Evolutionary conservation across 2,888 invertebrate genomes (phyloP).

Genomic region (Phortica magna): DNA sequence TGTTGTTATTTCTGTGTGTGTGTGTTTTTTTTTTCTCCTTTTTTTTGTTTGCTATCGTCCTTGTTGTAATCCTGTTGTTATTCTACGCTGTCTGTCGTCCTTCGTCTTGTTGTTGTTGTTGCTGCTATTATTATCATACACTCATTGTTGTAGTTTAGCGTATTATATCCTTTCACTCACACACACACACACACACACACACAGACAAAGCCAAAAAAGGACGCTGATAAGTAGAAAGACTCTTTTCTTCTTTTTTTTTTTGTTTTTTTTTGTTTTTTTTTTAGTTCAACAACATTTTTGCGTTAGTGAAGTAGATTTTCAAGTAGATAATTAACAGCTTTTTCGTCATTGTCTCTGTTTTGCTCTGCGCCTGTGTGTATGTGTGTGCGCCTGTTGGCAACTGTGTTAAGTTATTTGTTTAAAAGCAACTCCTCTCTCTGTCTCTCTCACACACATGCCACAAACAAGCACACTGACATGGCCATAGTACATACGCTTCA

Average conservation of each 20-base stretch:
- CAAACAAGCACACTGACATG: neutral
- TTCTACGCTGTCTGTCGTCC: neutral
- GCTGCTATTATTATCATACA: slow-evolving; percentile 26
- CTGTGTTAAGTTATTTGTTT: slow-evolving; percentile 19
- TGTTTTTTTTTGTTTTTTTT: neutral
- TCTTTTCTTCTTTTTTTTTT: neutral
- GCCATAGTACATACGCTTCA: neutral
- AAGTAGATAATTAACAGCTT: slow-evolving; percentile 35
- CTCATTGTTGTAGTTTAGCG: slow-evolving; percentile 29
- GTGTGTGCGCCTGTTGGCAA: neutral
- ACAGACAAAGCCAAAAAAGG: neutral
- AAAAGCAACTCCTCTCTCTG: neutral
- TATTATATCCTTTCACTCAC: slow-evolving; percentile 13
- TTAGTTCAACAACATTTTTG: slow-evolving; percentile 27
- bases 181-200: slow-evolving; percentile 13
- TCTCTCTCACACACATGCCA: neutral
- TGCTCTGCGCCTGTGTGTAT: neutral
- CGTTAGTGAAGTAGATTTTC: slow-evolving; percentile 29
- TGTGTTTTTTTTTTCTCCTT: neutral
- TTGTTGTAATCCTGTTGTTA: slow-evolving; percentile 28
- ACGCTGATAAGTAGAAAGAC: slow-evolving; percentile 5
- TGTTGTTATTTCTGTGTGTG: neutral
- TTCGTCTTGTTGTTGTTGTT: neutral
- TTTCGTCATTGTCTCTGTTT: slow-evolving; percentile 21
- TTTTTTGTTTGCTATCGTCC: neutral